Evolutionary conservation across 1,140 invertebrate genomes (phyloP), one percentile per base, ranked within the genome.

Genomic region (Oedothorax gibbosus): DNA sequence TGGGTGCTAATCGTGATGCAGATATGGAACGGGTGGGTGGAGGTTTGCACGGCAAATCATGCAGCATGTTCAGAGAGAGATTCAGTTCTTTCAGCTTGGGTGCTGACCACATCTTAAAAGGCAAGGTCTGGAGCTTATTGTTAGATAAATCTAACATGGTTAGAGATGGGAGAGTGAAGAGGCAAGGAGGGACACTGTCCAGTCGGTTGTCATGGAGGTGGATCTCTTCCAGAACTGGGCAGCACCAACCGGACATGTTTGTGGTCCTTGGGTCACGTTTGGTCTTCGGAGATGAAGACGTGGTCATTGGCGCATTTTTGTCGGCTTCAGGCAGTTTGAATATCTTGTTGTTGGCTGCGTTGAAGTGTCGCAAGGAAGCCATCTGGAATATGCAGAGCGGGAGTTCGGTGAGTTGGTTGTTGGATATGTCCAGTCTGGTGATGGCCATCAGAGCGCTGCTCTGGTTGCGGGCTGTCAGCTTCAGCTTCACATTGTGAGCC

Each of bases 371-470:
- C 18, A 95, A 88, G 88, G 95, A 97, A 60, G 93, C 92, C 80
- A 99, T 91, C 87, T 95, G 93, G 89, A 99, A 97, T 35, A 99
- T 91, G 79, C 94, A 93, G 14, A 93, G 89, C 0, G 98, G 98
- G 82, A 99, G 89, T 15, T 93, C 91, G 0, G 93, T 93, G 7
- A 99, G 92, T 66, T 94, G 93, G 90, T 99, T 99, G 87, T 95
- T 94, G 4, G 98, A 98, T 14, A 99, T 92, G 90, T 99, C 98
- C 9, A 99, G 91, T 62, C 97, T 92, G 0, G 98, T 99, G 21
- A 99, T 95, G 0, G 97, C 96, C 87, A 94, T 95, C 0, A 99
- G 90, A 0, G 95, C 94, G 50, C 71, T 85, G 56, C 65, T 78
- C 86, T 93, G 93, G 85, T 93, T 94, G 76, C 93, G 92, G 0